phyloP scores from a whole-genome alignment of 2,113 vertebrate genomes.

The Cephalophus harveyi region DNA sequence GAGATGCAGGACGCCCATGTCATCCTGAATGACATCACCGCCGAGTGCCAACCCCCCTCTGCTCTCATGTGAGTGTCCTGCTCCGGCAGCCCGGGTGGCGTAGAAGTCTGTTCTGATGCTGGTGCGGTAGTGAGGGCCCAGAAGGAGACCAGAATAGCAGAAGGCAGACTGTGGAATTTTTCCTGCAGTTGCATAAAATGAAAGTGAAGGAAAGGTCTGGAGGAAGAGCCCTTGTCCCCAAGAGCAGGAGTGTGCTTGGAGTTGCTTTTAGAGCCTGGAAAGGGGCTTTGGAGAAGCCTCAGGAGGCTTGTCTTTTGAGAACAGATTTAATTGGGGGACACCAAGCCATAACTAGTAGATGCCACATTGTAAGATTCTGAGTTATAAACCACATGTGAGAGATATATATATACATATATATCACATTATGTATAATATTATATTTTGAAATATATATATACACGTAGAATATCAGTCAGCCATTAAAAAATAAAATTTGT shows the following conservation, averaged over 20 bases:
- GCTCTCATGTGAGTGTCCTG: conserved; percentile 86
- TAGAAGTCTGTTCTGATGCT: neutral
- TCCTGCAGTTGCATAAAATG: too few relatives aligned
- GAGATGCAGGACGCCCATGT: conserved; percentile 98
- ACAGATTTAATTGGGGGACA: too few relatives aligned
- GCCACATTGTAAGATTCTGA: neutral
- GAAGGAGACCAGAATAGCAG: neutral
- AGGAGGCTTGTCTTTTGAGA: rapidly evolving
- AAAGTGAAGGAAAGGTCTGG: neutral
- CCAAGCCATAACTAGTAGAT: neutral
- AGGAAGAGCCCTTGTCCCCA: neutral
- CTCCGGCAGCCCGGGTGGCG: rapidly evolving
- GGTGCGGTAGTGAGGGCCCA: neutral
- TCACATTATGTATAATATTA: neutral
- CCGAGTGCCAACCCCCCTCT: conserved; percentile 80
- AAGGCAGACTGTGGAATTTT: neutral
- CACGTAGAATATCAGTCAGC: neutral
- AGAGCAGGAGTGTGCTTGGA: neutral
- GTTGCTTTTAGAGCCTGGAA: neutral
- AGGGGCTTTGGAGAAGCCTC: neutral
- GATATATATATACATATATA: neutral
- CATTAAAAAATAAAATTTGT: neutral
- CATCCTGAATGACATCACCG: conserved; percentile 87
- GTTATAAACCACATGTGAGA: neutral
- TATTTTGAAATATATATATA: neutral